Evolutionary conservation across 2,888 invertebrate species (phyloP).

Genomic region (Drosophila borealis): DNA sequence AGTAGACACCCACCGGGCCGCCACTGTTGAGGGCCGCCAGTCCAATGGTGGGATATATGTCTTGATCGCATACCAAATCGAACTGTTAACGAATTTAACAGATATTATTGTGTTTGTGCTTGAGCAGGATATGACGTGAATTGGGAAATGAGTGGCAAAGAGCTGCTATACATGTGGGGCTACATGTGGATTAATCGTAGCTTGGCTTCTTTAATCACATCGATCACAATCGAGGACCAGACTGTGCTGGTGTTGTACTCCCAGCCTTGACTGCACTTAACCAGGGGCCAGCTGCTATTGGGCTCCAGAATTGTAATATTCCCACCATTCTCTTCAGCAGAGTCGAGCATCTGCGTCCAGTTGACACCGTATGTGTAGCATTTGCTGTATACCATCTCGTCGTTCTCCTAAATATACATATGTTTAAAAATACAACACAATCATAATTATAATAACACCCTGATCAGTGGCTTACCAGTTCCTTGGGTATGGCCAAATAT

Average conservation of each 20-base stretch:
- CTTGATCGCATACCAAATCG: constrained; percentile 94
- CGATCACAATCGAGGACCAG: constrained; percentile 92
- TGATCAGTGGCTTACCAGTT: constrained; percentile 83
- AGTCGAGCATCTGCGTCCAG: constrained; percentile 87
- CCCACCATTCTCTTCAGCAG: constrained; percentile 26
- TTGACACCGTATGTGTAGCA: constrained; percentile 91
- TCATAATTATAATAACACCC: too few species aligned
- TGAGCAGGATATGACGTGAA: constrained; percentile 13
- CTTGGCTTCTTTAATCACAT: constrained; percentile 86
- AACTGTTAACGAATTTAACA: constrained; percentile 86
- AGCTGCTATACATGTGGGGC: constrained; percentile 58
- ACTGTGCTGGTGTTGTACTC: constrained; percentile 90
- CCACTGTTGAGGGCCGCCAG: constrained; percentile 94
- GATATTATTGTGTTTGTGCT: not conserved
- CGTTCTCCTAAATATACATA: constrained; percentile 69
- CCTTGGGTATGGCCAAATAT: constrained; percentile 88
- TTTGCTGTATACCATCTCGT: constrained; percentile 87
- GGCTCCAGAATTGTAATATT: constrained; percentile 82
- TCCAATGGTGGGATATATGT: constrained; percentile 94
- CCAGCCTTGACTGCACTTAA: constrained; percentile 91
- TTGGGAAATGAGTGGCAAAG: constrained; percentile 48
- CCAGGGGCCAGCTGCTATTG: constrained; percentile 88
- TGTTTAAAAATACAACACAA: not conserved
- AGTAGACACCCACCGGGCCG: constrained; percentile 95
- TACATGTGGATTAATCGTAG: constrained; percentile 13